Conservation (phyloP, 2,888 invertebrate species). For the Platycheirus rosarum region DNA sequence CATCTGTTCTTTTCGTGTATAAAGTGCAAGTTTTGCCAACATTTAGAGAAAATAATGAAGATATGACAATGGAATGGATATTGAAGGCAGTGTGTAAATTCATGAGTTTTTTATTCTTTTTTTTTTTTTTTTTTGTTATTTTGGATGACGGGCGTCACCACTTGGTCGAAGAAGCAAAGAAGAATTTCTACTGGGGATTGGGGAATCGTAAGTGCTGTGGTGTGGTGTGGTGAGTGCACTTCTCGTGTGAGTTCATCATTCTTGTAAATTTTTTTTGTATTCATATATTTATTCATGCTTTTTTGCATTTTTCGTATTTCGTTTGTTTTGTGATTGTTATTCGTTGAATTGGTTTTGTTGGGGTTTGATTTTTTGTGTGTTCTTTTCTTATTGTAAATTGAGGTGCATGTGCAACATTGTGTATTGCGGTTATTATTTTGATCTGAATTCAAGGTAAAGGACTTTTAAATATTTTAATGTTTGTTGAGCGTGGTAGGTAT, state of each 20-base stretch:
- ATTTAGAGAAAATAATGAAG: conserved; percentile 5
- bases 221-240: conserved; percentile 48
- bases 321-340: conserved; percentile 70
- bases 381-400: conserved; percentile 7
- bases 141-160: conserved; percentile 71
- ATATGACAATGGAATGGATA: conserved; percentile 53
- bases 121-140: conserved; percentile 15
- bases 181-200: conserved; percentile 17
- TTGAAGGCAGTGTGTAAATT: conserved; percentile 70
- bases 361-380: conserved; percentile 5
- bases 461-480: conserved; percentile 51
- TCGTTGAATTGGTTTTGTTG: conserved; percentile 47
- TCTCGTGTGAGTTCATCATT: conserved; percentile 71
- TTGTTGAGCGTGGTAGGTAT: conserved; percentile 22
- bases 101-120: conserved; percentile 30
- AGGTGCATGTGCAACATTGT: conserved; percentile 37
- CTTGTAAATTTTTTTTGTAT: conserved; percentile 40
- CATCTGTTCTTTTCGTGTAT: background rate
- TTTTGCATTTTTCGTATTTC: conserved; percentile 48
- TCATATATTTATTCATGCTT: conserved; percentile 40
- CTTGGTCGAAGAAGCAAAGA: conserved; percentile 35
- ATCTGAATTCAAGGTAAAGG: conserved; percentile 69
- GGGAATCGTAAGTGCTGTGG: conserved; percentile 19
- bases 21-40: conserved; percentile 50
- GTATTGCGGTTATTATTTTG: conserved; percentile 62